Evolutionary conservation across 2,113 vertebrate genomes (phyloP).

Genomic region (Aegypius monachus): DNA sequence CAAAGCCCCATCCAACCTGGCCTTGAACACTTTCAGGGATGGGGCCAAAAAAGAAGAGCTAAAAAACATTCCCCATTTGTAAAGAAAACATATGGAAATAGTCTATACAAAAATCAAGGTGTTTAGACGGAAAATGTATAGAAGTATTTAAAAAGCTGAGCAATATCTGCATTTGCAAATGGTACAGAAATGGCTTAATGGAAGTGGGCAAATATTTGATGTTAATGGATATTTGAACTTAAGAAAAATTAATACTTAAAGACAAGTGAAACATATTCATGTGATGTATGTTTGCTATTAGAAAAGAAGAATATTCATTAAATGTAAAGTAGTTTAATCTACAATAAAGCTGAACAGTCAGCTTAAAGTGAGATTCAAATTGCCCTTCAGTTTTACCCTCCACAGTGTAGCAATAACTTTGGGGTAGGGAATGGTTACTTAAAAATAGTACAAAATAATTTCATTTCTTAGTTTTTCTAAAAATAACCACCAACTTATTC

Average conservation of each 20-base stretch:
- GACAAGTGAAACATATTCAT: constrained; percentile 26
- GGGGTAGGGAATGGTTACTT: neutral
- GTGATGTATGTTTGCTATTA: constrained; percentile 56
- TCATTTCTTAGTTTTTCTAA: neutral
- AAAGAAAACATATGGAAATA: neutral
- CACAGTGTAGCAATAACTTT: neutral
- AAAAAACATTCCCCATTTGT: neutral
- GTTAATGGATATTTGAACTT: constrained; percentile 53
- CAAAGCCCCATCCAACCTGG: too few species aligned
- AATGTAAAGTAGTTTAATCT: neutral
- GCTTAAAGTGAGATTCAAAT: neutral
- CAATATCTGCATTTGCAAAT: neutral
- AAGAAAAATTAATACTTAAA: constrained; percentile 53
- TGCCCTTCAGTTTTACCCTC: neutral
- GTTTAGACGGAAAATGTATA: neutral
- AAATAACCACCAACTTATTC: neutral
- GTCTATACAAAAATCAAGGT: neutral
- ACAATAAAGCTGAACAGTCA: neutral
- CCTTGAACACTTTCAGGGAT: too few species aligned
- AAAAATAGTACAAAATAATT: neutral
- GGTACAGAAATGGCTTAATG: constrained; percentile 1
- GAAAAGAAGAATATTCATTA: constrained; percentile 39
- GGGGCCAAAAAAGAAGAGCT: neutral
- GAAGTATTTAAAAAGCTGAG: neutral
- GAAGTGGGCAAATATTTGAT: constrained; percentile 57